A percentile compares a stretch with the other conserved stretches of the same genome.
These are phyloP conservation scores for Myiozetetes cayanensis DNA, from an alignment of 2,113 vertebrate species.

Conservation along the genomic window DNA sequence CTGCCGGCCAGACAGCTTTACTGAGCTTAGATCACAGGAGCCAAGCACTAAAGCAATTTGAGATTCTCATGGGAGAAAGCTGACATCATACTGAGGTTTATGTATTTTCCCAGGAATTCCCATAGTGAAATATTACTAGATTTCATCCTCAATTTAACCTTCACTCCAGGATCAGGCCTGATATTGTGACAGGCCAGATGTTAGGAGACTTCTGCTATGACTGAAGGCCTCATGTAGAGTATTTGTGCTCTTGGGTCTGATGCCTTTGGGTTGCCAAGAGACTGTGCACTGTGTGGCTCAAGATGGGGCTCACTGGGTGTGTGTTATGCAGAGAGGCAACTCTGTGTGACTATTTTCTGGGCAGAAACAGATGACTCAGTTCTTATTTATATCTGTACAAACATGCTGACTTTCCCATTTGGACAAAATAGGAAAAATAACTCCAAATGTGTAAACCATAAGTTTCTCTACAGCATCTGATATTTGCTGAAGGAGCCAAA, in stretches of 20 bases:
- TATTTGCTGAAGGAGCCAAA: not conserved
- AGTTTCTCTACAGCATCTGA: not conserved
- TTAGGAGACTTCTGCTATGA: not conserved
- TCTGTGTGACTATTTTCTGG: not conserved
- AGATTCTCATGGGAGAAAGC: not conserved
- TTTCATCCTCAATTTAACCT: not conserved
- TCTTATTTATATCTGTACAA: not conserved
- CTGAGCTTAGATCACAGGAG: not conserved
- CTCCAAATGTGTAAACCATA: not conserved
- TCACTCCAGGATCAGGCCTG: not conserved
- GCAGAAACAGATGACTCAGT: not conserved
- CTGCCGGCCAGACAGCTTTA: not conserved
- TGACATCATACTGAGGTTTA: not conserved
- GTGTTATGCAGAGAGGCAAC: not conserved
- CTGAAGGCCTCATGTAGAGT: accelerated
- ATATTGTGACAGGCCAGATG: not conserved
- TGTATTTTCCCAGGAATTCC: not conserved
- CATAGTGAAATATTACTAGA: not conserved
- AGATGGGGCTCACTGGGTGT: not conserved
- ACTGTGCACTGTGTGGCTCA: not conserved
- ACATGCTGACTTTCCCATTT: not conserved
- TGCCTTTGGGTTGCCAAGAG: not conserved
- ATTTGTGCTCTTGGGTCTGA: not conserved
- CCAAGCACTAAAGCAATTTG: not conserved
- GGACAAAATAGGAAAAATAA: not conserved